These are phyloP conservation scores for Zaprionus gabonicus DNA, from an alignment of 1,140 invertebrate genomes.

Conservation along the genomic window DNA sequence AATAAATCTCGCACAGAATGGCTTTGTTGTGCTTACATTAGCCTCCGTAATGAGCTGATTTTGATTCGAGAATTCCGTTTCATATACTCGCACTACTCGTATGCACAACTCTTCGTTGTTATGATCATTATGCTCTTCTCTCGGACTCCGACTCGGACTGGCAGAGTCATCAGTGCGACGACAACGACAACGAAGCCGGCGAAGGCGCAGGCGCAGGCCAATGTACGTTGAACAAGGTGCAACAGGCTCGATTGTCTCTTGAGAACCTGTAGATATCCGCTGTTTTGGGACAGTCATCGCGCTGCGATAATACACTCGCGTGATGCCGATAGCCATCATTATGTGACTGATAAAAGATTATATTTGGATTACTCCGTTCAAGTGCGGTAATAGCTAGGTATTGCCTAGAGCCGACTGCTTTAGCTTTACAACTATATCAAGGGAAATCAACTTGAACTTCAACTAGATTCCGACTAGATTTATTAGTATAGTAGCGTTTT, in stretches of 20 bases:
- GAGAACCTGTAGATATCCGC: constrained; percentile 9
- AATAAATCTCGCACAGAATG: constrained; percentile 77
- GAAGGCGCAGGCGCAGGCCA: constrained; percentile 1
- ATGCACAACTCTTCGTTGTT: constrained; percentile 45
- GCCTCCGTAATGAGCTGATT: constrained; percentile 82
- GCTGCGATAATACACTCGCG: not conserved
- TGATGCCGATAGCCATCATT: not conserved
- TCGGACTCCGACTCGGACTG: constrained; percentile 7
- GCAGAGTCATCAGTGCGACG: constrained; percentile 25
- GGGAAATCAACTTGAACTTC: not conserved
- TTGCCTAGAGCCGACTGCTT: not conserved
- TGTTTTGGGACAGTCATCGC: not conserved
- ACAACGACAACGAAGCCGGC: not conserved
- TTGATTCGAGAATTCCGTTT: constrained; percentile 76
- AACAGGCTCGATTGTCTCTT: constrained; percentile 14
- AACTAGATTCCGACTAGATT: no score
- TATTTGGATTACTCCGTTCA: not conserved
- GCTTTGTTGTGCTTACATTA: constrained; percentile 83
- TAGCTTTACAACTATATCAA: not conserved
- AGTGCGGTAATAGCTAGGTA: not conserved
- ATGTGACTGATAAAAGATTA: not conserved
- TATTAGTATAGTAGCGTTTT: no score
- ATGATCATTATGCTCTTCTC: constrained; percentile 38
- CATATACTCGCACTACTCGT: constrained; percentile 2
- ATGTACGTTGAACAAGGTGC: constrained; percentile 3